Conservation (phyloP, 2,113 vertebrate species). For the Mustelus asterias region DNA sequence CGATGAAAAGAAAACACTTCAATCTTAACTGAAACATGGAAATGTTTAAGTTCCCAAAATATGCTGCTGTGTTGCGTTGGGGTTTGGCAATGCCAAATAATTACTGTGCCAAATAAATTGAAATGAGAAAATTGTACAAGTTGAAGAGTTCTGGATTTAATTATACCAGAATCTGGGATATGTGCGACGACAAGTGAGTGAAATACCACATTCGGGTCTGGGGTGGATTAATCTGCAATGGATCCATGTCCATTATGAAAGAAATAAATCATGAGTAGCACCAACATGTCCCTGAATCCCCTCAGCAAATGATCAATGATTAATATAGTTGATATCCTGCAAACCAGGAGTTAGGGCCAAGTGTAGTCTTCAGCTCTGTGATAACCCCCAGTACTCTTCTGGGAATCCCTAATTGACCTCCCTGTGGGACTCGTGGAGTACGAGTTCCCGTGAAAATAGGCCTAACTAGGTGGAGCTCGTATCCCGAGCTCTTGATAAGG, state of each 20-base stretch:
- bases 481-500: no score
- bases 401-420: no score
- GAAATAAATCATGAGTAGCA: background rate
- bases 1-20: background rate
- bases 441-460: no score
- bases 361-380: background rate
- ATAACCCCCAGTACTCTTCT: no score
- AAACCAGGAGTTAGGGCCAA: background rate
- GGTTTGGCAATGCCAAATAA: background rate
- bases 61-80: background rate
- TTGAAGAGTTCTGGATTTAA: background rate
- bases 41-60: slow-evolving; percentile 13
- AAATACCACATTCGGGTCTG: background rate
- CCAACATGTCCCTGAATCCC: background rate
- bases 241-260: slow-evolving; percentile 6
- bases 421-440: no score
- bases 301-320: background rate
- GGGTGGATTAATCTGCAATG: background rate
- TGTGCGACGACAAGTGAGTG: background rate
- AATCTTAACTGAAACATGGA: slow-evolving; percentile 3
- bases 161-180: background rate
- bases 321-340: background rate
- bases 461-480: no score
- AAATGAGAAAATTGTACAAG: background rate
- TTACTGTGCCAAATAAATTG: background rate